Base-by-base conservation (phyloP, 2,888 invertebrate genomes). In the Cheilosia urbana region DNA sequence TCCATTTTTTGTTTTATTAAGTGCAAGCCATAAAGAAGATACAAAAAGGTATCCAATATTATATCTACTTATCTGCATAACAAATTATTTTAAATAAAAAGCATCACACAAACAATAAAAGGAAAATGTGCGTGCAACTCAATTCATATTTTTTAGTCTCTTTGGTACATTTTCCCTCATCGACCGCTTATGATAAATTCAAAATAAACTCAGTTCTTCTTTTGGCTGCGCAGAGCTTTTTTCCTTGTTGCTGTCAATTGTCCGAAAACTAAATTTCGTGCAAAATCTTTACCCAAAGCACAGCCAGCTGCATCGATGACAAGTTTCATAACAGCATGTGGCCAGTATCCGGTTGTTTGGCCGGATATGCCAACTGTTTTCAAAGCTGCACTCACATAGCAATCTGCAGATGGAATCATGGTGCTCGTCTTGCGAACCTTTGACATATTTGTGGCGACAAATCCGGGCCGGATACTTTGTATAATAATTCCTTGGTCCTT, bases 401-500 rank as follows among this genome's bases (percentile, higher is more conserved):
- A 93, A 55, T 95, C 93, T 0, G 97, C 95, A 0, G 95, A 94
- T 0, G 97, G 97, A 0, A 96, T 96, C 93, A 97, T 95, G 92
- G 95, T 93, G 0, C 95, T 94, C 34, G 95, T 93, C 47, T 93
- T 93, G n/a, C 94, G 93, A 78, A 98, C 96, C 89, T 96, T 96
- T 11, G 96, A 95, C 96, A 98, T 97, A 90, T 98, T 98, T 0
- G 98, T 97, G 24, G 97, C 97, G 0, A 98, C 98, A 88, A 96
- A 97, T 1, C 97, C 98, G 0, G 98, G 98, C 76, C 96, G 93
- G 0, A 98, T 93, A 90, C 96, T 95, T 93, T 98, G 98, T 5
- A 97, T 93, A 4, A 95, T 94, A 27, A 97, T 95, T 1, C 97
- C 97, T 51, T 94, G 93, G 47, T 94, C 94, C 19, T 93, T 92